Conservation (phyloP, 2,888 invertebrate species). For the Pinctada fucata region DNA sequence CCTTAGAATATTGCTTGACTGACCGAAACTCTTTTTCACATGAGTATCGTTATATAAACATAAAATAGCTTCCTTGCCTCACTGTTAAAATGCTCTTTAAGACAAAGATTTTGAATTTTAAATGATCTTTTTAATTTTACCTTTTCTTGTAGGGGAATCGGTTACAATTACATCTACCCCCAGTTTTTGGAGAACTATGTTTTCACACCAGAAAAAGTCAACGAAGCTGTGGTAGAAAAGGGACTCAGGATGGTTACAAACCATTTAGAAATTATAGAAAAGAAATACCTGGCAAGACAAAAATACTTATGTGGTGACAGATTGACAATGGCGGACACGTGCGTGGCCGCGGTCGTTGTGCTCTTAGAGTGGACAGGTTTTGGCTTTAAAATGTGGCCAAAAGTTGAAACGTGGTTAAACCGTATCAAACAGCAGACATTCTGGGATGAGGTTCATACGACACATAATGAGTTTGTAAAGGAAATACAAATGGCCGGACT, state of each 20-base stretch:
- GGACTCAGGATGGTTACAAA: conserved; percentile 60
- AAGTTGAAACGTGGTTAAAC: conserved; percentile 63
- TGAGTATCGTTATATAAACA: too few relatives aligned
- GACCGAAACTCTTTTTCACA: too few relatives aligned
- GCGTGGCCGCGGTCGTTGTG: conserved; percentile 61
- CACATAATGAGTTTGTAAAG: conserved; percentile 61
- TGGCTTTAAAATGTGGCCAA: conserved; percentile 68
- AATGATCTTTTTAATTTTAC: too few relatives aligned
- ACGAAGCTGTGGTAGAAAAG: conserved; percentile 63
- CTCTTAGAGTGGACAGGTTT: conserved; percentile 69
- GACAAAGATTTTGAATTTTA: too few relatives aligned
- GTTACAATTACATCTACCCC: conserved; percentile 67
- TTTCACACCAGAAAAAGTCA: conserved; percentile 60
- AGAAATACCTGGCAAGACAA: conserved; percentile 59
- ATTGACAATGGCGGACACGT: conserved; percentile 66
- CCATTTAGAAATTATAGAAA: conserved; percentile 66
- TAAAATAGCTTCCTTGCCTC: too few relatives aligned
- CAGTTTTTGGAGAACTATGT: conserved; percentile 67
- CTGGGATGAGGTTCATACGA: conserved; percentile 67
- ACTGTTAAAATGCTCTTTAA: too few relatives aligned
- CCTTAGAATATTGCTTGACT: too few relatives aligned
- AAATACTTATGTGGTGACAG: conserved; percentile 61
- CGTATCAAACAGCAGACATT: conserved; percentile 61
- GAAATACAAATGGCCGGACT: conserved; percentile 55
- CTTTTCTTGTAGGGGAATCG: conserved; percentile 58